These are phyloP conservation scores for Esox niger DNA, from an alignment of 2,113 vertebrate genomes.

Conservation along the genomic window DNA sequence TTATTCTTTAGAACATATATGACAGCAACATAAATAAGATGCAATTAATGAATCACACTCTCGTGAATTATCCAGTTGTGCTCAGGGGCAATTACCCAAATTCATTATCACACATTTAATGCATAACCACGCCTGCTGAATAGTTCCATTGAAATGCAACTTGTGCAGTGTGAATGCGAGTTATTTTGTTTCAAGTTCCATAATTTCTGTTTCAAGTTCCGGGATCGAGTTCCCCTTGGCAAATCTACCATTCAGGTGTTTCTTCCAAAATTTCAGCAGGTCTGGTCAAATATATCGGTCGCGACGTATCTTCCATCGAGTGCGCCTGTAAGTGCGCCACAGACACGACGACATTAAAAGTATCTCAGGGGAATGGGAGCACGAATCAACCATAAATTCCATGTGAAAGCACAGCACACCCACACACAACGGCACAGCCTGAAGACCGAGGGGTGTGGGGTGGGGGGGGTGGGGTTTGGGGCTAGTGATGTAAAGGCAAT, in stretches of 20 bases:
- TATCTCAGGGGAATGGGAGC: not conserved
- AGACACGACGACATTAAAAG: not conserved
- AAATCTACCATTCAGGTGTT: too few relatives aligned
- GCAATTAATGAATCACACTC: not conserved
- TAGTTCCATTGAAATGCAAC: too few relatives aligned
- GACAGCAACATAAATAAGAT: not conserved
- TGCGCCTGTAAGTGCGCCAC: not conserved
- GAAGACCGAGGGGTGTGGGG: conserved; percentile 44
- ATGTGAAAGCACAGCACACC: conserved; percentile 57
- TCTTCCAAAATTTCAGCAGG: too few relatives aligned
- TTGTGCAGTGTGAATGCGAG: too few relatives aligned
- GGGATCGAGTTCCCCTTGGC: too few relatives aligned
- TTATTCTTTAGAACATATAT: not conserved
- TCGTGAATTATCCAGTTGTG: not conserved
- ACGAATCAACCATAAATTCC: conserved; percentile 38
- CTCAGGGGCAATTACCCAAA: not conserved
- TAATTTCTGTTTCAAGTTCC: too few relatives aligned
- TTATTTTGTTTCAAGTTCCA: too few relatives aligned
- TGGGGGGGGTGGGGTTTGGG: too few relatives aligned
- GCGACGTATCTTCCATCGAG: not conserved
- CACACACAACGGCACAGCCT: conserved; percentile 14
- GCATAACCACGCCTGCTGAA: too few relatives aligned
- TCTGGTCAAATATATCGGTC: too few relatives aligned
- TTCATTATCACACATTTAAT: too few relatives aligned
- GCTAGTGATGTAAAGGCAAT: conserved; percentile 52